Evolutionary conservation across 1,140 invertebrate genomes (phyloP), one percentile per base, ranked within the genome.

Genomic region (Galleria mellonella): DNA sequence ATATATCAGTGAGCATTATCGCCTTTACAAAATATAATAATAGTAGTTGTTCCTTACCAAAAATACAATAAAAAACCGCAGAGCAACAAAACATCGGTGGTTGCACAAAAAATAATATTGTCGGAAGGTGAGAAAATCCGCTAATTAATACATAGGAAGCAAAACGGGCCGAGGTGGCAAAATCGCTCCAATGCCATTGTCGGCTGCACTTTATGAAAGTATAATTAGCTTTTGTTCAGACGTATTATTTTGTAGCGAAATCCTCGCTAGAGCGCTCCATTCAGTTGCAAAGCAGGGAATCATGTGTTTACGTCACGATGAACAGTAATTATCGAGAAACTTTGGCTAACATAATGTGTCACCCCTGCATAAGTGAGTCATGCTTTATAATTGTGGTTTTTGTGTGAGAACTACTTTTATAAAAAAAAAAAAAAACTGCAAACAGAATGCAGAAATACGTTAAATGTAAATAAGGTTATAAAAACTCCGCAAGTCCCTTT

Each of bases 101-200:
- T 23, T 43, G 15, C 45, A 53, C 58, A 68, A 69, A 73, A 72
- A 73, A 67, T 56, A 62, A 62, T 58, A 59, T 71, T 67, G 62
- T 61, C 48, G 41, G 51, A 69, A 83, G 81, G 81, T 85, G 81
- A 83, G 81, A 85, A 85, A 83, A 77, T 77, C 65, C 54, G 50
- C 56, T 83, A 83, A 85, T 85, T 83, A 81, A 58, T 70, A 73
- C 69, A 43, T 72, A 41, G 49, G 42, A 10, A 49, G 46, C 46
- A 38, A 48, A 30, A 39, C 67, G 67, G 74, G 64, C 76, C 46
- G 52, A 47, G 65, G 72, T 55, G 59, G 60, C 65, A 41, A 59
- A 54, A 62, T 62, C 57, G 64, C 54, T 56, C 42, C 17, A 23
- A 23, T 50, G 40, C 60, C 51, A 73, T 82, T 77, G 74, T 72